Percentiles rank a stretch among this genome's conserved stretches.
Evolutionary conservation across 2,797 vertebrate species (phyloP).

Genomic region (Megaceryle alcyon): DNA sequence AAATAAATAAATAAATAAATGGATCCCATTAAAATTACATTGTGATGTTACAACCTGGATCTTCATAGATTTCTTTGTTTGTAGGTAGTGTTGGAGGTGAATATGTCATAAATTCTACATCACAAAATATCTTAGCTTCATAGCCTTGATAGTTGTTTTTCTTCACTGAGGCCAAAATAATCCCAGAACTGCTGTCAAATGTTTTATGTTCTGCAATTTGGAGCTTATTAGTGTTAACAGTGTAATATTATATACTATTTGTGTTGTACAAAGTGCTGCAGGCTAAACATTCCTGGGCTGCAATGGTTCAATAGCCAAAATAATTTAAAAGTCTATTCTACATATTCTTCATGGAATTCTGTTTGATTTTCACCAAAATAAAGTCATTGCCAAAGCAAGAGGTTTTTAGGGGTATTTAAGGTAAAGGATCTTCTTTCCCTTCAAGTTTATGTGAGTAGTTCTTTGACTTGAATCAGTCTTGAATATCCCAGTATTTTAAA

Average conservation of each 20-base stretch:
- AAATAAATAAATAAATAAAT: neutral
- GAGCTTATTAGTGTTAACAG: constrained; percentile 53
- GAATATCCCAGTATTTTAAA: neutral
- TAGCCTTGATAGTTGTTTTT: constrained; percentile 14
- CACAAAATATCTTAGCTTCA: constrained; percentile 50
- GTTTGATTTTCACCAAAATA: neutral
- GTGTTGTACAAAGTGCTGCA: neutral
- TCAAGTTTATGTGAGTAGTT: neutral
- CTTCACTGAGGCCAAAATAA: constrained; percentile 50
- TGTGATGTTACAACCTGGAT: neutral
- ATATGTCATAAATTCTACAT: constrained; percentile 43
- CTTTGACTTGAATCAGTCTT: neutral
- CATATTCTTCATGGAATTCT: neutral
- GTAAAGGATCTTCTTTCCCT: neutral
- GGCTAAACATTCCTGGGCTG: constrained; percentile 1
- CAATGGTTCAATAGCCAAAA: neutral
- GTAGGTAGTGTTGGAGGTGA: constrained; percentile 31
- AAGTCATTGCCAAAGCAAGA: neutral
- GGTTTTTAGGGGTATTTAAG: neutral
- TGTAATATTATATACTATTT: constrained; percentile 1
- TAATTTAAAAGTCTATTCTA: neutral
- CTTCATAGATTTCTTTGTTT: constrained; percentile 28
- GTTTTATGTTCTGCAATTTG: constrained; percentile 44
- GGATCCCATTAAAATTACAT: constrained; percentile 10
- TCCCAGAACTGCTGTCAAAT: constrained; percentile 45